These are phyloP conservation scores for Hydropsyche betteni DNA, from an alignment of 2,888 invertebrate species.

Conservation along the genomic window DNA sequence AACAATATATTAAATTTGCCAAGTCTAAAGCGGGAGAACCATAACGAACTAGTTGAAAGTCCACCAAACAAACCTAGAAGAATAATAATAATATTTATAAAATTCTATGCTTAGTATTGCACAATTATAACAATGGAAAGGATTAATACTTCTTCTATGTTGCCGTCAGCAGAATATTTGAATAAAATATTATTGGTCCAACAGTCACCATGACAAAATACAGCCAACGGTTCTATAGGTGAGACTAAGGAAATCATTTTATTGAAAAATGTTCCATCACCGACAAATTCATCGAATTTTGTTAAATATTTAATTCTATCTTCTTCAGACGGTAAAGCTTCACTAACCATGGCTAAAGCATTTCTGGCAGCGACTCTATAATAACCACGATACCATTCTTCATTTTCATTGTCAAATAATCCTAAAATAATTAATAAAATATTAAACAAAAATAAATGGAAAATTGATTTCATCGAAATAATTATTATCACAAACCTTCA, in stretches of 20 bases:
- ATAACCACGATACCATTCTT: slow-evolving; percentile 75
- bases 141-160: slow-evolving; percentile 64
- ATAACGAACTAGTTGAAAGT: slow-evolving; percentile 76
- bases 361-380: slow-evolving; percentile 72
- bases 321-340: slow-evolving; percentile 58
- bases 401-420: slow-evolving; percentile 72
- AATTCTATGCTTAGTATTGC: neutral
- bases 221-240: slow-evolving; percentile 71
- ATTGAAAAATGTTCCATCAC: slow-evolving; percentile 71
- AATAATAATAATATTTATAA: slow-evolving; percentile 13
- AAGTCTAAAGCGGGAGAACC: slow-evolving; percentile 76
- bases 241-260: slow-evolving; percentile 73
- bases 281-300: slow-evolving; percentile 70
- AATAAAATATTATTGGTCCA: slow-evolving; percentile 81
- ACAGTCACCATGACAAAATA: slow-evolving; percentile 79
- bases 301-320: slow-evolving; percentile 66
- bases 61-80: slow-evolving; percentile 72
- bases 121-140: neutral
- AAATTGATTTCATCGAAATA: neutral
- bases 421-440: slow-evolving; percentile 57
- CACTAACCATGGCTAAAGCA: slow-evolving; percentile 72
- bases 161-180: slow-evolving; percentile 64
- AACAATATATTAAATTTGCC: slow-evolving; percentile 73
- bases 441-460: slow-evolving; percentile 11
- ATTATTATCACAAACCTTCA: slow-evolving; percentile 58